Conservation (phyloP, 2,113 vertebrate genomes). For the Actinemys pallida region DNA sequence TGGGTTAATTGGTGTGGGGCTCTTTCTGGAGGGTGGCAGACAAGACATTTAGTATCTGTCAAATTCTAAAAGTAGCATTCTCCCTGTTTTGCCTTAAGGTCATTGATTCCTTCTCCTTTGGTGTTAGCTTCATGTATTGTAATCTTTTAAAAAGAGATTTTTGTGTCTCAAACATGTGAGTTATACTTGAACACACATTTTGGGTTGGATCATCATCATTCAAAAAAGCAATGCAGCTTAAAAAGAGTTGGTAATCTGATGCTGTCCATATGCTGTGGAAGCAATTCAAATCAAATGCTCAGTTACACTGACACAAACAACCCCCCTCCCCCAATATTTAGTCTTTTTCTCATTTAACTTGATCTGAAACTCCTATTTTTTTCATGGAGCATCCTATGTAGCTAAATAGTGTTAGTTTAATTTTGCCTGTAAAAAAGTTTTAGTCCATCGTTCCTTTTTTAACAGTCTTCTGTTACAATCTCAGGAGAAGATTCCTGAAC, state of each 20-base stretch:
- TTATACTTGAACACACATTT: not conserved
- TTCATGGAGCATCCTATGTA: not conserved
- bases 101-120: not conserved
- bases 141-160: not conserved
- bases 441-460: rapidly evolving
- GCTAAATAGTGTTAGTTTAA: not conserved
- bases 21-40: too few relatives aligned
- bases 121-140: not conserved
- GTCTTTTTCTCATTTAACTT: not conserved
- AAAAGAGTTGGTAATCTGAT: not conserved
- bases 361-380: not conserved
- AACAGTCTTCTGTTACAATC: not conserved
- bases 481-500: not conserved
- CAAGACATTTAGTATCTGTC: too few relatives aligned
- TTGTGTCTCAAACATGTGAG: not conserved
- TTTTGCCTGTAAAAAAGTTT: not conserved
- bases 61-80: not conserved
- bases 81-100: not conserved
- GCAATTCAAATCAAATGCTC: rapidly evolving
- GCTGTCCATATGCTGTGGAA: not conserved
- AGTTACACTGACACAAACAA: not conserved
- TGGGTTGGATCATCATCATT: not conserved
- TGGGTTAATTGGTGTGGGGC: not conserved
- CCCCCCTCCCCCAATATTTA: not conserved
- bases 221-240: not conserved